A percentile compares a stretch with the other conserved stretches of the same genome.
Conservation (phyloP, 2,797 vertebrate genomes). For the Arrhamphus sclerolepis region DNA sequence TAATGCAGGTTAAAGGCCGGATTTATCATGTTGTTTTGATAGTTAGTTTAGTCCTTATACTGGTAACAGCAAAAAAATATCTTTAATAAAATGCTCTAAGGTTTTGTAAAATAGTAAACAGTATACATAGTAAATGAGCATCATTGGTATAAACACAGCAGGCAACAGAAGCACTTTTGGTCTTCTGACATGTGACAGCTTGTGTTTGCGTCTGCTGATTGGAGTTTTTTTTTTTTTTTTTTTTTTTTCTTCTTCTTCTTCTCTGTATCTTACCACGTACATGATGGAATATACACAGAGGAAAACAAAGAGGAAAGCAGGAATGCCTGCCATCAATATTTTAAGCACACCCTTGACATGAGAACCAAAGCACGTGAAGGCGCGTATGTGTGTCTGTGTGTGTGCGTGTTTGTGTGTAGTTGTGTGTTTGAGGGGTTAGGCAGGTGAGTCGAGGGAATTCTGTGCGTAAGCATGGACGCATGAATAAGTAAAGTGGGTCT, state of each 20-base stretch:
- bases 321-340: conserved; percentile 64
- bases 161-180: too few relatives aligned
- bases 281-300: conserved; percentile 31
- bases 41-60: neutral
- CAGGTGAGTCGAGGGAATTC: conserved; percentile 34
- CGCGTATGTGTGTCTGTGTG: neutral
- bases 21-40: too few relatives aligned
- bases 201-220: conserved; percentile 17
- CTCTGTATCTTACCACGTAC: conserved; percentile 10
- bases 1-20: too few relatives aligned
- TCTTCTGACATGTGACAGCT: conserved; percentile 27
- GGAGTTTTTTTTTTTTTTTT: conserved; percentile 2
- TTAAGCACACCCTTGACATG: conserved; percentile 53
- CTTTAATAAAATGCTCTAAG: neutral
- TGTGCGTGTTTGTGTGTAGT: too few relatives aligned
- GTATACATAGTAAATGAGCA: neutral
- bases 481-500: conserved; percentile 69
- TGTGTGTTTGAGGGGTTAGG: conserved; percentile 4
- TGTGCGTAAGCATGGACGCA: conserved; percentile 36
- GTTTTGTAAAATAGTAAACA: neutral
- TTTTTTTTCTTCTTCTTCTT: conserved; percentile 6
- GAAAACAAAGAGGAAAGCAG: conserved; percentile 27
- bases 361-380: conserved; percentile 28
- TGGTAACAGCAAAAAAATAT: too few relatives aligned
- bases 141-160: neutral